Evolutionary conservation across 2,888 invertebrate species (phyloP).

Genomic region (Sphaerophoria rueppellii): DNA sequence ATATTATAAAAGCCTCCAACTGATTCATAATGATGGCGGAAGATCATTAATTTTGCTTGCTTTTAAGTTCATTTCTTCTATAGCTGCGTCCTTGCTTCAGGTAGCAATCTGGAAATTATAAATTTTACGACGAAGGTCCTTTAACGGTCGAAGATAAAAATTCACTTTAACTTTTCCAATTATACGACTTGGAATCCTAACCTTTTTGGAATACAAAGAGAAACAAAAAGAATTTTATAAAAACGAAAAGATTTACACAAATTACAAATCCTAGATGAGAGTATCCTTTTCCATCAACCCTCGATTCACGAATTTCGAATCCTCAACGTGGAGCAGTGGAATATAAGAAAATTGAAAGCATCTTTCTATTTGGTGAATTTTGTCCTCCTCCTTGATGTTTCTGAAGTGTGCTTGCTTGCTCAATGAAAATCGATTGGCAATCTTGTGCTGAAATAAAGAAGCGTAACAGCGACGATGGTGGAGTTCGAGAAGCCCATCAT

Average conservation of each 20-base stretch:
- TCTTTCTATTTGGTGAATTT: constrained; percentile 23
- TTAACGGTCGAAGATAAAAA: constrained; percentile 67
- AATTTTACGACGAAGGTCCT: constrained; percentile 19
- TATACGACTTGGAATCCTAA: constrained; percentile 70
- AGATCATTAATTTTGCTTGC: constrained; percentile 62
- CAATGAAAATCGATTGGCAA: constrained; percentile 68
- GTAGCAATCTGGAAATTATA: constrained; percentile 8
- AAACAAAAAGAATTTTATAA: constrained; percentile 48
- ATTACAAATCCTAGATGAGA: constrained; percentile 67
- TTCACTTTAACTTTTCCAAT: constrained; percentile 75
- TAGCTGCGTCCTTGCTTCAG: constrained; percentile 9
- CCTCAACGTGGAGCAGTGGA: neutral
- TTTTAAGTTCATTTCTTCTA: neutral
- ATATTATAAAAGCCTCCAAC: constrained; percentile 44
- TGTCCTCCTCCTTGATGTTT: neutral
- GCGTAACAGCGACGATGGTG: constrained; percentile 44
- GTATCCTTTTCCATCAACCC: constrained; percentile 49
- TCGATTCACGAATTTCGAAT: neutral
- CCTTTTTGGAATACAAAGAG: constrained; percentile 11
- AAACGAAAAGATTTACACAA: constrained; percentile 74
- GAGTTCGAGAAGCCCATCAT: constrained; percentile 23
- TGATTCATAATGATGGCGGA: constrained; percentile 58
- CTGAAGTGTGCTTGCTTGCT: neutral
- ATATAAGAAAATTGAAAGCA: constrained; percentile 65
- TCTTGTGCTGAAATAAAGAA: constrained; percentile 68